Conservation (phyloP, 2,797 vertebrate genomes). For the Sardinella longiceps region DNA sequence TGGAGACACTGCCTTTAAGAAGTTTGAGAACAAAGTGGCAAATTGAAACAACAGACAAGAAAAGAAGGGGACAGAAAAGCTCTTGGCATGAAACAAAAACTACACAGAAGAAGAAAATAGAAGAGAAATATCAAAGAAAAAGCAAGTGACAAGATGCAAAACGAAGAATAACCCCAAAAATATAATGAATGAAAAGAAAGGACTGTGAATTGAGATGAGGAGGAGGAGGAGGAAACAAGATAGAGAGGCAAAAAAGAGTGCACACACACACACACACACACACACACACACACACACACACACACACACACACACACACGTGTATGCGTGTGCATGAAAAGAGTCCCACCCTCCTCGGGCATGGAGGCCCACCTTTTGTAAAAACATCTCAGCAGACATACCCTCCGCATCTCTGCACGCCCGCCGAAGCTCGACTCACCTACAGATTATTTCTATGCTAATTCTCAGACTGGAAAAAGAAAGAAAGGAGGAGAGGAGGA, state of each 20-base stretch:
- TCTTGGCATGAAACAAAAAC: conserved; percentile 17
- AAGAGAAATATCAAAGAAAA: conserved; percentile 31
- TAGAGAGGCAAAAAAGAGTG: not conserved
- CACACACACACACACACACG: not conserved
- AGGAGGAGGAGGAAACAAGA: not conserved
- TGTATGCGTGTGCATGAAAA: not conserved
- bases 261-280: not conserved
- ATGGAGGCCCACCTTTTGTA: not conserved
- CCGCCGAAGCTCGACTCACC: not conserved
- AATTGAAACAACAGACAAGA: not conserved
- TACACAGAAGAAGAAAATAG: too few relatives aligned
- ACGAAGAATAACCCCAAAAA: conserved; percentile 25
- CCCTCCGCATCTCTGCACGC: conserved; percentile 12
- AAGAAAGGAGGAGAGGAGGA: not conserved
- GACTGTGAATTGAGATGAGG: conserved; percentile 30
- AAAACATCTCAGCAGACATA: conserved; percentile 11
- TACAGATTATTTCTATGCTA: conserved; percentile 30
- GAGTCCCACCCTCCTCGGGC: conserved; percentile 1
- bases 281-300: not conserved
- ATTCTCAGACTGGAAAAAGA: conserved; percentile 9
- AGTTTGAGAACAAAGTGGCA: not conserved
- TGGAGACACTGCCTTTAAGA: not conserved
- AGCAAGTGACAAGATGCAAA: conserved; percentile 37
- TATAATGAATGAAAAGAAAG: conserved; percentile 40
- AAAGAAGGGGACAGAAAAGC: conserved; percentile 22